A percentile compares a stretch with the other conserved stretches of the same genome.
These are phyloP conservation scores for Yponomeuta plumbellus DNA, from an alignment of 2,888 invertebrate genomes.

Conservation along the genomic window DNA sequence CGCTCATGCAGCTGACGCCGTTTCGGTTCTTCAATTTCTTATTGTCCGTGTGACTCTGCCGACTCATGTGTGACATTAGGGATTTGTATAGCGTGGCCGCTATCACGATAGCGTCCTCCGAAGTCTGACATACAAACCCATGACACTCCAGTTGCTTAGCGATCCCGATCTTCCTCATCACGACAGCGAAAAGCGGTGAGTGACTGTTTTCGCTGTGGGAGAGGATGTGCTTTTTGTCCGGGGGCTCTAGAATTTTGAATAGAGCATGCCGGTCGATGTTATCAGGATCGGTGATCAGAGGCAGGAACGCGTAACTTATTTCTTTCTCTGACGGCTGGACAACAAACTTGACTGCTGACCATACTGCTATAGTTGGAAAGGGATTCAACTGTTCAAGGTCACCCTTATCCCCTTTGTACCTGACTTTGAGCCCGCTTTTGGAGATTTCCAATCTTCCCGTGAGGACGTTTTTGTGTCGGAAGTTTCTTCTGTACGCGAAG, in stretches of 20 bases:
- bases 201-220: constrained; percentile 79
- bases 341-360: constrained; percentile 93
- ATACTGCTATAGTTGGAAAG: constrained; percentile 93
- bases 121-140: constrained; percentile 91
- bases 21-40: constrained; percentile 82
- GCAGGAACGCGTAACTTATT: constrained; percentile 86
- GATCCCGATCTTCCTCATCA: constrained; percentile 88
- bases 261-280: constrained; percentile 84
- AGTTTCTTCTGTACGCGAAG: constrained; percentile 76
- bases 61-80: constrained; percentile 87
- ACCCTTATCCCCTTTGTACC: constrained; percentile 78
- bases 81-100: constrained; percentile 94
- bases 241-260: constrained; percentile 74
- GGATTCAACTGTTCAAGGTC: constrained; percentile 84
- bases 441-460: constrained; percentile 82
- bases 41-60: constrained; percentile 67
- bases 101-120: constrained; percentile 93
- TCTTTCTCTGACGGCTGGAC: constrained; percentile 78
- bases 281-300: constrained; percentile 88
- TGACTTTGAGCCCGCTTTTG: constrained; percentile 82
- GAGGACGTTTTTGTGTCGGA: constrained; percentile 67
- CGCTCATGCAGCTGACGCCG: constrained; percentile 86
- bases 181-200: constrained; percentile 92
- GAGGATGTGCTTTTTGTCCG: constrained; percentile 76
- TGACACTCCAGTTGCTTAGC: constrained; percentile 91